Evolutionary conservation across 2,113 vertebrate species (phyloP), one percentile per base, ranked within the genome.

Genomic region (Hippocampus abdominalis): DNA sequence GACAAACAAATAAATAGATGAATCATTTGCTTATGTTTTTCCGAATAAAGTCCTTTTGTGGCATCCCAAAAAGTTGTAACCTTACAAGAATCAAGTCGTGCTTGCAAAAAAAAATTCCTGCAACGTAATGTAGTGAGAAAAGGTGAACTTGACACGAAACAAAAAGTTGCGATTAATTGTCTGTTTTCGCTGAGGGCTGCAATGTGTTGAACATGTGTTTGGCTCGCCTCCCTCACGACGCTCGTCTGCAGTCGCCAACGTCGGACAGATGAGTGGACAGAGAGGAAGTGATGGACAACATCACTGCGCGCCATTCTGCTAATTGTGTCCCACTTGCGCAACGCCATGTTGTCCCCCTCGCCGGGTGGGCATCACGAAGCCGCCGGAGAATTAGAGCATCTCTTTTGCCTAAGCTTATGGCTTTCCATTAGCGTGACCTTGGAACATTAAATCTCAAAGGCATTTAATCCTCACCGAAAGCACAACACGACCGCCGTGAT

Each of bases 201-300:
- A 89, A 91, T 90, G 86, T 91, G 89, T 87, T 88, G 84, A 83
- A 73, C 89, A 91, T 90, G 84, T 91, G 90, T 89, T 80, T 90
- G 89, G 85, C 85, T 75, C 59, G 39, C 64, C 68, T 88, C 84
- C 57, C 87, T 85, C 56, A 13, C 72, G 21, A 51, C 70, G 48
- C 79, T 85, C 79, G 83, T 86, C 81, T 84, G 77, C 60, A 83
- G 81, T 87, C 81, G 29, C 29, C 81, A 68, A 78, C 74, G 71
- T 29, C 23, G 39, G 74, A 72, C 63, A 67, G n/a, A n/a, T n/a
- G 15, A 29, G 70, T 1, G 44, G 48, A 73, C 51, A 39, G 57
- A 23, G 4, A 46, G 36, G 54, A 15, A 16, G 13, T 21, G 16
- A 27, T 39, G 67, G 42, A 3, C 53, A 25, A 64, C 63, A 60